Conservation (phyloP, 2,113 vertebrate genomes). For the Hippocampus mohnikei region DNA sequence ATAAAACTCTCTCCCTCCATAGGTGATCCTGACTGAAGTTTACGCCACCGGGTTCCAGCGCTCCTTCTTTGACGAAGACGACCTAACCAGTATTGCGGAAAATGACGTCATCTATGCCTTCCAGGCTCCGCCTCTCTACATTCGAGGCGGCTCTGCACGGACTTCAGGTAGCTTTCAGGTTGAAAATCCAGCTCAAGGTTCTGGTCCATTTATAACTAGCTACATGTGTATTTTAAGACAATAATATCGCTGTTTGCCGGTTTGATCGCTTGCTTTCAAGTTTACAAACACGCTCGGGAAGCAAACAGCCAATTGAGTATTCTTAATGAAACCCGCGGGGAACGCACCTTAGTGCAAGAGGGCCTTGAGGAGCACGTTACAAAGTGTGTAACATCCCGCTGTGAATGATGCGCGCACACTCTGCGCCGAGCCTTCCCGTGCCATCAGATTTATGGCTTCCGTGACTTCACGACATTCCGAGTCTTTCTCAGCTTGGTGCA, state of each 20-base stretch:
- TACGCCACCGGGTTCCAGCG: slow-evolving; percentile 83
- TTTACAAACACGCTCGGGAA: slow-evolving; percentile 10
- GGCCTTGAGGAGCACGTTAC: slow-evolving; percentile 34
- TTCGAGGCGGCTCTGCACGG: slow-evolving; percentile 66
- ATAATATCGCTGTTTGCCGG: background rate
- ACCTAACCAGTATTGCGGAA: slow-evolving; percentile 78
- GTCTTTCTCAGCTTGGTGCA: slow-evolving; percentile 13
- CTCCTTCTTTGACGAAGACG: slow-evolving; percentile 85
- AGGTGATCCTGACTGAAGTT: slow-evolving; percentile 91
- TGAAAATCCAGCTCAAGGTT: background rate
- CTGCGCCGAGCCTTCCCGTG: slow-evolving; percentile 5
- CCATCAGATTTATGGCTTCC: slow-evolving; percentile 42
- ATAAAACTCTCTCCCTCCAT: slow-evolving; percentile 5
- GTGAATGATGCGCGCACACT: slow-evolving; percentile 27
- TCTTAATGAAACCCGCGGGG: slow-evolving; percentile 41
- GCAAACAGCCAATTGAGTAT: slow-evolving; percentile 31
- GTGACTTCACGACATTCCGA: slow-evolving; percentile 13
- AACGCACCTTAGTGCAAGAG: slow-evolving; percentile 17
- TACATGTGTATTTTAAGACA: slow-evolving; percentile 14
- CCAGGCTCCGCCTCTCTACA: slow-evolving; percentile 75
- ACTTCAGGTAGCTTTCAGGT: slow-evolving; percentile 65
- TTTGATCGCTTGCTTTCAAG: background rate
- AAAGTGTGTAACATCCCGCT: slow-evolving; percentile 20
- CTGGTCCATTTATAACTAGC: background rate
- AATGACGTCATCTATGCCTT: slow-evolving; percentile 86